These are phyloP conservation scores for Eubasilissa splendida DNA, from an alignment of 2,888 invertebrate genomes.

Conservation along the genomic window DNA sequence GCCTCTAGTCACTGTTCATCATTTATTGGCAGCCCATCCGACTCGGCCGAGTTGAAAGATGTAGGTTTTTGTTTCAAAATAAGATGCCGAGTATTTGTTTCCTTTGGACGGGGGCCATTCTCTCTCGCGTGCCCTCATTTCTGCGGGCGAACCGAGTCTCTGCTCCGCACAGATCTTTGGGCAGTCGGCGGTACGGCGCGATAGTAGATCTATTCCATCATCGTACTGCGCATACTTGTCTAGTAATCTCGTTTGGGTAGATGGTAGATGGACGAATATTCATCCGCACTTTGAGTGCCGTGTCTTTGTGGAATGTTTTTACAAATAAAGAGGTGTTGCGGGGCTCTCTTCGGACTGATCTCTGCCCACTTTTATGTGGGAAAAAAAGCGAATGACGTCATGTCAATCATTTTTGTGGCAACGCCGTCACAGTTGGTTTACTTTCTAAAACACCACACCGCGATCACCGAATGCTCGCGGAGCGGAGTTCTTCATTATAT, in stretches of 20 bases:
- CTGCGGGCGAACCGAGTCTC: not conserved
- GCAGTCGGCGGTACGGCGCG: too few relatives aligned
- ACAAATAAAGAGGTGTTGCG: too few relatives aligned
- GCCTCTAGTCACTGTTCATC: slow-evolving; percentile 2
- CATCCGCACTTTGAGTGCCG: too few relatives aligned
- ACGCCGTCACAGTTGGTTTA: slow-evolving; percentile 20
- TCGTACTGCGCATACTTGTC: too few relatives aligned
- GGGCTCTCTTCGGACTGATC: not conserved
- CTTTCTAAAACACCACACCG: slow-evolving; percentile 30
- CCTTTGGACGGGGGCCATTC: slow-evolving; percentile 35
- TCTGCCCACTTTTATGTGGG: slow-evolving; percentile 2
- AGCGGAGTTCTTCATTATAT: slow-evolving; percentile 1
- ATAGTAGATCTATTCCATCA: too few relatives aligned
- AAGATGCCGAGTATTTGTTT: slow-evolving; percentile 2
- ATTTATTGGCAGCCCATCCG: slow-evolving; percentile 19
- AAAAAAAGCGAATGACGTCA: slow-evolving; percentile 16
- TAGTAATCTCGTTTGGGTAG: too few relatives aligned
- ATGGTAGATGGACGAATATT: too few relatives aligned
- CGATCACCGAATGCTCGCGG: not conserved
- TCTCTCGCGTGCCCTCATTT: slow-evolving; percentile 28
- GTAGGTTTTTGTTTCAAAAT: slow-evolving; percentile 34
- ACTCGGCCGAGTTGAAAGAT: slow-evolving; percentile 7
- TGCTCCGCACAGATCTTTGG: too few relatives aligned
- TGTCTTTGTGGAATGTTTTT: too few relatives aligned
- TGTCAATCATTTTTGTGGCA: slow-evolving; percentile 13